Conservation (phyloP, 2,113 vertebrate species). For the Apodemus sylvaticus region DNA sequence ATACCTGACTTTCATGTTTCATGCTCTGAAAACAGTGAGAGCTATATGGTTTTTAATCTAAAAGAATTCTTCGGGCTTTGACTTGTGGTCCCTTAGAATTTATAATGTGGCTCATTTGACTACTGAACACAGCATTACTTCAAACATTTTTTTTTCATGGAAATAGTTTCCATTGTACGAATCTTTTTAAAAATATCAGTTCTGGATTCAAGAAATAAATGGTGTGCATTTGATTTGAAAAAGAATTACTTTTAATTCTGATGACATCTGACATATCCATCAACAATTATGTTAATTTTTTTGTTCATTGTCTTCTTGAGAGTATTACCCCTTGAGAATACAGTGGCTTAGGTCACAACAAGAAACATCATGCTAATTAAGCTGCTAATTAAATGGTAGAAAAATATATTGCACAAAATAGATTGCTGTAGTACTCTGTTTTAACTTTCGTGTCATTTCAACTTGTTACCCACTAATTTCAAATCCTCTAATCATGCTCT, state of each 20-base stretch:
- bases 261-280: not conserved
- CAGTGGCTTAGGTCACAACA: constrained; percentile 68
- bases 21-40: constrained; percentile 56
- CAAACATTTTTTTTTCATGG: not conserved
- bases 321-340: constrained; percentile 41
- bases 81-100: constrained; percentile 42
- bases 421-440: constrained; percentile 53
- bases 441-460: constrained; percentile 66
- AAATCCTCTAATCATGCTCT: constrained; percentile 73
- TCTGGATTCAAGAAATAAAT: not conserved
- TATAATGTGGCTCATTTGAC: constrained; percentile 42
- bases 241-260: constrained; percentile 39
- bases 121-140: not conserved
- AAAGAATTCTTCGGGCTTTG: constrained; percentile 56
- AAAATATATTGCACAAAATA: constrained; percentile 55
- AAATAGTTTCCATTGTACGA: not conserved
- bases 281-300: not conserved
- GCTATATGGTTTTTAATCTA: not conserved
- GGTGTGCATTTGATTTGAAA: not conserved
- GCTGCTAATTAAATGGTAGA: constrained; percentile 66
- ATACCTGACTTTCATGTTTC: constrained; percentile 74
- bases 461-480: constrained; percentile 70
- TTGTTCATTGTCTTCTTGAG: constrained; percentile 33
- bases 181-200: not conserved
- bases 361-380: constrained; percentile 70